Base-by-base conservation (phyloP, 1,140 invertebrate species). In the Ridgeia piscesae region DNA sequence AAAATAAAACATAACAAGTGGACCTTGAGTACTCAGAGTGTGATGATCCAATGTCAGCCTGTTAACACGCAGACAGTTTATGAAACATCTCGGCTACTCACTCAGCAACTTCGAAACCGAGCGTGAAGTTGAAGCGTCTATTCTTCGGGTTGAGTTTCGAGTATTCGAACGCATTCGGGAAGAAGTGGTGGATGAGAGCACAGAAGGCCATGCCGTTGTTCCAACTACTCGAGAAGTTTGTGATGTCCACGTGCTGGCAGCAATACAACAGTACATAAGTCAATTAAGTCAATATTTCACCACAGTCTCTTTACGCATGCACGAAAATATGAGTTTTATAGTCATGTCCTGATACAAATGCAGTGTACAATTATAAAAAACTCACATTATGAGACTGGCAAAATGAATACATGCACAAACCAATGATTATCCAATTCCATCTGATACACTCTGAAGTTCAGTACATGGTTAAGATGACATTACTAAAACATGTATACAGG, bases 151-250 rank as follows among this genome's bases (percentile, higher is more conserved):
- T 88, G 33, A 93, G 92, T 89, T 93, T 92, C 33, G 1, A 35
- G 92, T 58, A 93, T 27, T 93, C 92, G 91, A 93, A 93, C 17
- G 93, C n/a, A 6, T 98, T 97, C n/a, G 98, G 98, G 92, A 98
- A 96, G 96, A 98, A 99, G 91, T 98, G 98, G 96, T 99, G 98
- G 92, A 99, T 96, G 88, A 99, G 96, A 33, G 98, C 98, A 96
- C 98, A 99, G 58, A 99, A 96, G 17, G 98, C 98, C 94, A 99
- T 95, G 0, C 98, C 98, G 96, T 99, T 98, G 95, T 98, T 98
- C 98, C 98, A 99, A 89, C 97, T 98, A 93, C 98, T 98, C 94
- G 98, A 98, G 95, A 99, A 99, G 96, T 99, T 99, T 14, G 98
- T 99, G 35, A 99, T 98, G 94, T 99, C 98, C 58, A 99, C 98